These are phyloP conservation scores for Globodera ellingtonae DNA, from an alignment of 1,140 invertebrate genomes.

Conservation along the genomic window DNA sequence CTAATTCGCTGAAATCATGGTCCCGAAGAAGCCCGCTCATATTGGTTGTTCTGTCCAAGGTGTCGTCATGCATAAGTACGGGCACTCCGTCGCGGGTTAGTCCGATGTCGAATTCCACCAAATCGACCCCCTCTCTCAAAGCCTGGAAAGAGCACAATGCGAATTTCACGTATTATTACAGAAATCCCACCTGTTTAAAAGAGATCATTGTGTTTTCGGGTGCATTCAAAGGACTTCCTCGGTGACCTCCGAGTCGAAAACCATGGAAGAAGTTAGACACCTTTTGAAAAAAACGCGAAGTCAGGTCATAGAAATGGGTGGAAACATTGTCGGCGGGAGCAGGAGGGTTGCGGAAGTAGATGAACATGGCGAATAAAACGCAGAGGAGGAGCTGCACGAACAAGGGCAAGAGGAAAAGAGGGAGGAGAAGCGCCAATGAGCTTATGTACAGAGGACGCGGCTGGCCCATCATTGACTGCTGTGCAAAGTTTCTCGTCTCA, in stretches of 20 bases:
- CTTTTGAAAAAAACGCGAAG: neutral
- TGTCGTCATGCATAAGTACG: constrained; percentile 77
- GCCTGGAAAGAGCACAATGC: constrained; percentile 39
- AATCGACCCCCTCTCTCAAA: constrained; percentile 72
- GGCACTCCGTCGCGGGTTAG: constrained; percentile 76
- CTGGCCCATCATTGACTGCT: too few relatives aligned
- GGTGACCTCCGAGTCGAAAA: neutral
- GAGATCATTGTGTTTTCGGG: constrained; percentile 64
- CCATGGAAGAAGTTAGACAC: constrained; percentile 2
- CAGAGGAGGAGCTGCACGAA: neutral
- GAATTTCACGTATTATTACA: constrained; percentile 9
- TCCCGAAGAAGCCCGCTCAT: constrained; percentile 69
- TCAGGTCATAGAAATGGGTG: neutral
- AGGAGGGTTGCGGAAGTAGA: neutral
- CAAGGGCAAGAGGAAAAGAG: neutral
- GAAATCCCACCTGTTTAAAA: constrained; percentile 42
- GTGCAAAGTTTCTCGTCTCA: too few relatives aligned
- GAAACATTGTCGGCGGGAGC: neutral
- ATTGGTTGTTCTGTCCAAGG: constrained; percentile 74
- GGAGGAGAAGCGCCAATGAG: neutral
- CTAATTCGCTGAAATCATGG: constrained; percentile 73
- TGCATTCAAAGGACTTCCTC: constrained; percentile 51
- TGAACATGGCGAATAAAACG: neutral
- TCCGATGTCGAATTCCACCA: constrained; percentile 78
- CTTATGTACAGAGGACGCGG: neutral